Base-by-base conservation (phyloP, 2,888 invertebrate species). In the Branchipolynoe longqiensis region DNA sequence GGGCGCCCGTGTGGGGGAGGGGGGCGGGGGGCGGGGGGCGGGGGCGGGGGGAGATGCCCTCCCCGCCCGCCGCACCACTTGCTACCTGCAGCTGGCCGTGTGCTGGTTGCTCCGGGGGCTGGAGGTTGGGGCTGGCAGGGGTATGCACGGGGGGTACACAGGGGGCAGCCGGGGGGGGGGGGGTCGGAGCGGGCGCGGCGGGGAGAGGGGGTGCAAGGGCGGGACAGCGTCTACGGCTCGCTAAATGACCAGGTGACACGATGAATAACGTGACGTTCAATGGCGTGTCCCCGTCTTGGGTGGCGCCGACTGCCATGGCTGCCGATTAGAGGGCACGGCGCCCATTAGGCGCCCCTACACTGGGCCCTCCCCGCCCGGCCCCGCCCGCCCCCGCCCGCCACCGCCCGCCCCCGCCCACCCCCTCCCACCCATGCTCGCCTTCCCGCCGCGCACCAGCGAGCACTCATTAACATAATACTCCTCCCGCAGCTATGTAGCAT, bases 201-300 rank as follows among this genome's bases (percentile, higher is more conserved):
- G 33, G 69, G 6, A 6, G 69, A 12, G 69, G 69, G 8, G 6
- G 69, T 8, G 6, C 12, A 31, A 38, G 69, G 54, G 48, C 28
- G 18, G 78, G 78, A 22, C 8, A 41, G 4, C 40, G 74, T 25
- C 38, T 36, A 33, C 22, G 73, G 73, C 14, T 28, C 3, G 62
- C 25, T 62, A 62, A 62, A 62, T 62, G 62, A 62, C 62, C 62
- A 62, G 62, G 62, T 62, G 62, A 62, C 62, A 62, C 31, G 62
- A 62, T 25, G 62, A 62, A 62, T 62, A 25, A 62, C 62, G 31
- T 62, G 62, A 62, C 62, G 31, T 62, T 25, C 62, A 62, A 31
- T 62, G 25, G 62, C 31, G 62, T 25, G 25, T 25, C 62, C 62
- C 12, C 62, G 62, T 62, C 62, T n/a, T 62, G n/a, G n/a, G 62